Conservation (phyloP, 1,140 invertebrate species). For the Penaeus vannamei region DNA sequence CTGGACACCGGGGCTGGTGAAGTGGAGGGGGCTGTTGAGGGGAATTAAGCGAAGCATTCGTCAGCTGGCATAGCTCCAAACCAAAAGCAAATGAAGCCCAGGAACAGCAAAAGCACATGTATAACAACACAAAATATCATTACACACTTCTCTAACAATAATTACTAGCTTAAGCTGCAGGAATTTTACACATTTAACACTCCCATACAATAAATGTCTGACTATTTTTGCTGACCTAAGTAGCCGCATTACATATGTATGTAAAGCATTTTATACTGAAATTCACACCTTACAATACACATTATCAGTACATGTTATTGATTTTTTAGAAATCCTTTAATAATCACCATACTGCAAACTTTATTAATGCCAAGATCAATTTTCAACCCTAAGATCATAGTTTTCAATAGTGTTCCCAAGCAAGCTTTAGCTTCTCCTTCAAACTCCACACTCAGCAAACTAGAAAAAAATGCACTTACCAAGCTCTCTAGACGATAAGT, state of each 20-base stretch:
- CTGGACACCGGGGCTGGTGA: slow-evolving; percentile 36
- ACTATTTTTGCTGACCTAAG: too few species aligned
- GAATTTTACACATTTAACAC: too few species aligned
- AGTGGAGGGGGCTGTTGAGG: slow-evolving; percentile 31
- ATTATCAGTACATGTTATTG: neutral
- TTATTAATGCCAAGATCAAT: neutral
- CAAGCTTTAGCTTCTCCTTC: neutral
- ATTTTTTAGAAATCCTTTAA: neutral
- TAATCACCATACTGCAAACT: neutral
- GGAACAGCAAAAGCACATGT: too few species aligned
- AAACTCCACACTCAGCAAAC: neutral
- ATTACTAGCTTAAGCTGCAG: too few species aligned
- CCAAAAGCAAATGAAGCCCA: too few species aligned
- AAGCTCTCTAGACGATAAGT: slow-evolving; percentile 56
- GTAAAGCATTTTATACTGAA: neutral
- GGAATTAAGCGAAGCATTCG: neutral
- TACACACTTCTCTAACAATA: too few species aligned
- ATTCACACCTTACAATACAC: neutral
- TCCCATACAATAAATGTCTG: too few species aligned
- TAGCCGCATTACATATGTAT: neutral
- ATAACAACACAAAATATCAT: too few species aligned
- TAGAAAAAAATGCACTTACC: slow-evolving; percentile 32
- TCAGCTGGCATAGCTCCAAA: too few species aligned
- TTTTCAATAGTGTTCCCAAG: too few species aligned
- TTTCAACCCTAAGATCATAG: too few species aligned